These are phyloP conservation scores for Poecilia velifera DNA, from an alignment of 2,797 vertebrate genomes.

Conservation along the genomic window DNA sequence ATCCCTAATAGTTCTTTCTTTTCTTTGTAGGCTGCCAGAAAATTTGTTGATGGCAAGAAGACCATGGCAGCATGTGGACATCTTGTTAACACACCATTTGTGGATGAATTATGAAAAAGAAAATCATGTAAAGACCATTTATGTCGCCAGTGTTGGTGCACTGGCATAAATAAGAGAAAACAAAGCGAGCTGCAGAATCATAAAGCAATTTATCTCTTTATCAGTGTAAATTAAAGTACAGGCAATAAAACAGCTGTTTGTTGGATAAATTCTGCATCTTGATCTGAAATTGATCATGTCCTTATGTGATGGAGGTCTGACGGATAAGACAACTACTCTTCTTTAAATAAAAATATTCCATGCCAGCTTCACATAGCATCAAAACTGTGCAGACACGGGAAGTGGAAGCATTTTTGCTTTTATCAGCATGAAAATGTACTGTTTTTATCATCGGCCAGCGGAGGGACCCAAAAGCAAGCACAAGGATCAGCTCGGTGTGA, in stretches of 20 bases:
- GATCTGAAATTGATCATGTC: constrained; percentile 9
- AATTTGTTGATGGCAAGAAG: constrained; percentile 88
- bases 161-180: constrained; percentile 35
- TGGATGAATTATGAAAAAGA: constrained; percentile 87
- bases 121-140: constrained; percentile 28
- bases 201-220: constrained; percentile 60
- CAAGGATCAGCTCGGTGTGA: constrained; percentile 5
- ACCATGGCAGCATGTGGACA: constrained; percentile 89
- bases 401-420: constrained; percentile 3
- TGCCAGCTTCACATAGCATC: neutral
- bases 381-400: neutral
- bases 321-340: neutral
- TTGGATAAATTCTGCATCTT: constrained; percentile 25
- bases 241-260: constrained; percentile 3
- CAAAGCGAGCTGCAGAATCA: constrained; percentile 24
- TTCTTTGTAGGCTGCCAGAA: constrained; percentile 87
- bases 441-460: constrained; percentile 37
- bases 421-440: neutral
- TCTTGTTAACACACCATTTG: constrained; percentile 88
- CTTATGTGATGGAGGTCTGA: neutral
- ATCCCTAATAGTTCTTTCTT: neutral
- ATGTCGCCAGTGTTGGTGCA: constrained; percentile 10
- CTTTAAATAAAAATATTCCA: constrained; percentile 5
- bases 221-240: constrained; percentile 80
- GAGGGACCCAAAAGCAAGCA: constrained; percentile 50